Base-by-base conservation (phyloP, 2,888 invertebrate species). In the Nomada lathburiana region DNA sequence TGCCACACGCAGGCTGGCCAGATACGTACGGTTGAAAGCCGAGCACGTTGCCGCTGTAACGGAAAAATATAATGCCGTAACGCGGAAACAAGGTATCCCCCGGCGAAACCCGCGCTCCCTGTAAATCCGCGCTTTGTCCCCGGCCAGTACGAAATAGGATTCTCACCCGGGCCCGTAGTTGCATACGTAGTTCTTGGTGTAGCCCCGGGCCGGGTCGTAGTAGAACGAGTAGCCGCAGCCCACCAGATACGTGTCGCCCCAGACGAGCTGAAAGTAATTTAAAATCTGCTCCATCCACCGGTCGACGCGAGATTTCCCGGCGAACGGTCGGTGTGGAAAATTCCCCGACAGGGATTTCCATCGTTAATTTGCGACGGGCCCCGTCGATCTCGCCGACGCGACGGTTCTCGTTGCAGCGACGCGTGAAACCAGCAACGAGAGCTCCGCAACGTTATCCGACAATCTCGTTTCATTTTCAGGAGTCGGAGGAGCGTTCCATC, bases 201-300 rank as follows among this genome's bases (percentile, higher is more conserved):
- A 97, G 88, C 97, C 97, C 88, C 95, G 94, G 2, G 93, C 85
- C 2, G 96, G 95, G 90, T 97, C 97, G 91, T 96, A 96, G 94
- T 97, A 98, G 94, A 96, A 97, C 0, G 97, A 95, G 93, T 96
- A 98, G 44, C 98, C 98, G 92, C 98, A 98, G 77, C 98, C 98
- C 72, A 98, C 95, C 86, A 97, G 95, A 91, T 96, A 96, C 16
- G 98, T 97, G 92, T 97, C 96, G 76, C 97, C 97, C 98, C 98
- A 98, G 73, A 98, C 96, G 94, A 98, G 95, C 97, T 98, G 93
- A 26, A 94, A 94, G 63, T 53, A 76, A 64, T 81, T 69, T 55
- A 64, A 78, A 64, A 81, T 26, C 50, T 42, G n/a, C 29, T 57
- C 76, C 68, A 63, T 42, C 44, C 50, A 42, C n/a, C 62, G 9